Evolutionary conservation across 2,888 invertebrate genomes (phyloP).

Genomic region (Hyalella azteca): DNA sequence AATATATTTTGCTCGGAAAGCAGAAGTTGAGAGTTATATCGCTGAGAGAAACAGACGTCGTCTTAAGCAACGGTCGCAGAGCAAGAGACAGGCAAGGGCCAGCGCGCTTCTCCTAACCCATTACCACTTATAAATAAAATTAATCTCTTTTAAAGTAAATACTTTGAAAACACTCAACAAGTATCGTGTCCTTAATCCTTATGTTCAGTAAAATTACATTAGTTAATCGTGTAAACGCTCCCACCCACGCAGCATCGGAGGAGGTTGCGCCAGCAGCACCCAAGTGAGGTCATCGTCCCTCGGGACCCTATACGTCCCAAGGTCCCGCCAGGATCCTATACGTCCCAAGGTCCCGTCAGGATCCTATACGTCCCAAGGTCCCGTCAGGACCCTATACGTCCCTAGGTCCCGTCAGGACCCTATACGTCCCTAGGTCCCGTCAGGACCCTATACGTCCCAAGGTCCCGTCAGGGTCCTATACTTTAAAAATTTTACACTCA

Average conservation of each 20-base stretch:
- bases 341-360: no score
- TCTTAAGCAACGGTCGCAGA: neutral
- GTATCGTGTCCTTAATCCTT: conserved; percentile 26
- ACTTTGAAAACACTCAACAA: conserved; percentile 37
- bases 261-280: no score
- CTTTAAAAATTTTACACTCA: no score
- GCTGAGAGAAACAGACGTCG: neutral
- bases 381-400: no score
- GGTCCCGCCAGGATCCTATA: no score
- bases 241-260: neutral
- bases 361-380: no score
- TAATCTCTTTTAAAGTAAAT: conserved; percentile 37
- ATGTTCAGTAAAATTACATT: conserved; percentile 28
- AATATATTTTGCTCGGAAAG: conserved; percentile 7
- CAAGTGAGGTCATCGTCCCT: no score
- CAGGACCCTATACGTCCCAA: no score
- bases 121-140: conserved; percentile 33
- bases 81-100: neutral
- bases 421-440: no score
- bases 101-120: neutral
- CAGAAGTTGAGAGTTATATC: conserved; percentile 21
- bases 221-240: conserved; percentile 19
- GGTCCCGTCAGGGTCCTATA: no score
- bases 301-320: no score
- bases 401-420: no score